Conservation (phyloP, 2,797 vertebrate genomes). For the Poeciliopsis paucimaculata region DNA sequence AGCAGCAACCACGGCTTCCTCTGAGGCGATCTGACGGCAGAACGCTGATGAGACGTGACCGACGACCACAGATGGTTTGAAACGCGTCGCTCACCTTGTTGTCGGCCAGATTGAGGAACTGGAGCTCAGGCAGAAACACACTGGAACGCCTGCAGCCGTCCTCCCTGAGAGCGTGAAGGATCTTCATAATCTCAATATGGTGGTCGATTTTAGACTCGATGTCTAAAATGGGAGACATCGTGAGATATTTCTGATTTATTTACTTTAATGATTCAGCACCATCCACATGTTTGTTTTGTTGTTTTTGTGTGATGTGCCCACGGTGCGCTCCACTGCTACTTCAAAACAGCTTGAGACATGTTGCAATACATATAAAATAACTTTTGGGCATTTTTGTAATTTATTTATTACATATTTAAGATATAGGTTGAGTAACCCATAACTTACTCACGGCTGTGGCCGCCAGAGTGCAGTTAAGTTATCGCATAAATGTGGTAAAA, state of each 20-base stretch:
- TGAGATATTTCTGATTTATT: background rate
- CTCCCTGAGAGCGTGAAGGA: conserved; percentile 19
- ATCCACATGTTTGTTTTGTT: background rate
- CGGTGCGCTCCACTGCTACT: background rate
- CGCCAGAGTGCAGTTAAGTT: no score
- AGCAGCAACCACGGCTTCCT: conserved; percentile 83
- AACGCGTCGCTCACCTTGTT: conserved; percentile 82
- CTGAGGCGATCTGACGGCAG: conserved; percentile 80
- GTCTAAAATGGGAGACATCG: conserved; percentile 34
- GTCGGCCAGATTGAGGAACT: conserved; percentile 83
- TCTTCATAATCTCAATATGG: conserved; percentile 6
- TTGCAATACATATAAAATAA: background rate
- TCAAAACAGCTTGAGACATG: background rate
- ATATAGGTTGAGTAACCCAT: background rate
- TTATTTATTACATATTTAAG: background rate
- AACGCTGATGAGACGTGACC: conserved; percentile 20
- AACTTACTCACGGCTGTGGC: no score
- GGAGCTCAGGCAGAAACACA: conserved; percentile 83
- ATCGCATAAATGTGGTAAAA: no score
- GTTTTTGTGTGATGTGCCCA: background rate
- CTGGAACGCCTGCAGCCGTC: conserved; percentile 33
- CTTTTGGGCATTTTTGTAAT: background rate
- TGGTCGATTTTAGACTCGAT: conserved; percentile 12
- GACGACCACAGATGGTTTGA: background rate
- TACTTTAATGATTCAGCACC: background rate